Conservation (phyloP, 2,113 vertebrate species). For the Calyptomena viridis region DNA sequence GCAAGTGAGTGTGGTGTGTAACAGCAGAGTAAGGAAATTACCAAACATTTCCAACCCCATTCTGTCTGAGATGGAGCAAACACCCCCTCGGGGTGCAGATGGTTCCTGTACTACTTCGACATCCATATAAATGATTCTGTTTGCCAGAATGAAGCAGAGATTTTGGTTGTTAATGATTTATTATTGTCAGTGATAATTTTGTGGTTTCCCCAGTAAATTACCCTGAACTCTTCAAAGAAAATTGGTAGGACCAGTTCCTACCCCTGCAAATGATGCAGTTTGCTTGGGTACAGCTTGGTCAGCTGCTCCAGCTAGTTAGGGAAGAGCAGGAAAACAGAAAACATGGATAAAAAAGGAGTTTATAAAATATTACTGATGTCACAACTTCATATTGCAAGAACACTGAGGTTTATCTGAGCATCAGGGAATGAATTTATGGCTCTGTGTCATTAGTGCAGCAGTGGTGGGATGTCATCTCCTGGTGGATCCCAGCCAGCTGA, state of each 20-base stretch:
- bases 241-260: neutral
- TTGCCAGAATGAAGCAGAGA: neutral
- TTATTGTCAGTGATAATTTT: slow-evolving; percentile 1
- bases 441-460: neutral
- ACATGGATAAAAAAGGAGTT: neutral
- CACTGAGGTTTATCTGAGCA: rapidly evolving
- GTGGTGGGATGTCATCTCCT: neutral
- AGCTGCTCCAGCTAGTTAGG: neutral
- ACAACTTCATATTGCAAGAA: neutral
- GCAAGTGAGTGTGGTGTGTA: neutral
- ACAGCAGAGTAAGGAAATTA: slow-evolving; percentile 20
- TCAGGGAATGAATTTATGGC: neutral
- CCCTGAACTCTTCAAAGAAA: neutral
- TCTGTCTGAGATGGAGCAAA: slow-evolving; percentile 4
- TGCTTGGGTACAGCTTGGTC: neutral
- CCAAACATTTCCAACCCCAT: slow-evolving; percentile 1
- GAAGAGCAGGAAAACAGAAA: neutral
- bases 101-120: slow-evolving; percentile 28
- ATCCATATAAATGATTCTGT: slow-evolving; percentile 27
- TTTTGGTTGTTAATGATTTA: neutral
- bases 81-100: slow-evolving; percentile 8
- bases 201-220: neutral
- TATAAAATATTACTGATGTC: neutral
- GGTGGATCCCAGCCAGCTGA: slow-evolving; percentile 18
- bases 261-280: neutral